These are phyloP conservation scores for Gadus chalcogrammus DNA, from an alignment of 2,113 vertebrate species.

Conservation along the genomic window DNA sequence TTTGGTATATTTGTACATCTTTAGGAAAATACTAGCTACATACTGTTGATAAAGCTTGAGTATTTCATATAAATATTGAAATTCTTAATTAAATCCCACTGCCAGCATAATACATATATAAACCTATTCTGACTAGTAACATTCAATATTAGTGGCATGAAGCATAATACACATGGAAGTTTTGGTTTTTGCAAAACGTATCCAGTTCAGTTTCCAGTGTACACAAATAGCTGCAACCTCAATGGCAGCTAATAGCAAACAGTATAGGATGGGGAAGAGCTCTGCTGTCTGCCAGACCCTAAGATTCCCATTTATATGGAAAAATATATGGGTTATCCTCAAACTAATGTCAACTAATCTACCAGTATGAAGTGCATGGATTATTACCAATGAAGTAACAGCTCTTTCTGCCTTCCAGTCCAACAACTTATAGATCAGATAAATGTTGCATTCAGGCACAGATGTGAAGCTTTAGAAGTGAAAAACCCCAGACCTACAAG, in stretches of 20 bases:
- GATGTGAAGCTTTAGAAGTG: slow-evolving; percentile 9
- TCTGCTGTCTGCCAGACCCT: neutral
- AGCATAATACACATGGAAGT: neutral
- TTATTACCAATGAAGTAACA: slow-evolving; percentile 3
- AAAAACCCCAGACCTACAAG: slow-evolving; percentile 30
- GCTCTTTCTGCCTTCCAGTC: slow-evolving; percentile 14
- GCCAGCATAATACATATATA: neutral
- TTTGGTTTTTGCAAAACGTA: neutral
- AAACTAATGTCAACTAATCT: slow-evolving; percentile 21
- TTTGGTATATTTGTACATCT: slow-evolving; percentile 1
- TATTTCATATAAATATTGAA: neutral
- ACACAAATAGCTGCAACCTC: neutral
- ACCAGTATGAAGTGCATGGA: slow-evolving; percentile 24
- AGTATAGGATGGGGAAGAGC: neutral
- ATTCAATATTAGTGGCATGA: neutral
- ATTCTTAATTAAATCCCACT: neutral
- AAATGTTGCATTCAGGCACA: slow-evolving; percentile 27
- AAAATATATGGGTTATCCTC: slow-evolving; percentile 4
- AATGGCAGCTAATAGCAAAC: neutral
- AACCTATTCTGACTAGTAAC: neutral
- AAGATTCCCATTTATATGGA: neutral
- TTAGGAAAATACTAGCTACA: neutral
- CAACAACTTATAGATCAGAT: slow-evolving; percentile 23
- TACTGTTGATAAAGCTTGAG: neutral
- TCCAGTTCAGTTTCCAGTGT: neutral